Percentiles rank a stretch among this genome's conserved stretches.
These are phyloP conservation scores for Monomorium pharaonis DNA, from an alignment of 1,140 invertebrate genomes.

Conservation along the genomic window DNA sequence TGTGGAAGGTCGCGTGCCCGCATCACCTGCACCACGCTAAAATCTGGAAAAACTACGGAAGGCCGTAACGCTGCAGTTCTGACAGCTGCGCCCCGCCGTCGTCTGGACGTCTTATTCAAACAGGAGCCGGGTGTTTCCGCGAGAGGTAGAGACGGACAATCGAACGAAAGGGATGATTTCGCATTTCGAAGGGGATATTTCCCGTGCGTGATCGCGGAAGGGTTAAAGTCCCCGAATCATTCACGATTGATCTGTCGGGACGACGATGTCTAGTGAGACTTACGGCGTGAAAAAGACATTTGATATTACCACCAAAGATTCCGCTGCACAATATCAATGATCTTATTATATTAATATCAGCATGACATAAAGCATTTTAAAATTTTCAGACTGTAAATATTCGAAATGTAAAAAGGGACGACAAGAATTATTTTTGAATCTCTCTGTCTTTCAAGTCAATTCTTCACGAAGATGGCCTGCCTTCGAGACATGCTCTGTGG, in stretches of 20 bases:
- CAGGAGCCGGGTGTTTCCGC: conserved; percentile 61
- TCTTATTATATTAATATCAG: conserved; percentile 1
- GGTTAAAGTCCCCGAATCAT: conserved; percentile 58
- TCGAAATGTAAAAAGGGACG: not conserved
- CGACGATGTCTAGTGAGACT: not conserved
- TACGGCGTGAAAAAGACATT: not conserved
- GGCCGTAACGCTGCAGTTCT: not conserved
- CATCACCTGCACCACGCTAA: conserved; percentile 77
- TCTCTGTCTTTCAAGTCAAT: too few relatives aligned
- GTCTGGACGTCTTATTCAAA: conserved; percentile 79
- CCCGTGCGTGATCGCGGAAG: conserved; percentile 65
- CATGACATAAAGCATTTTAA: not conserved
- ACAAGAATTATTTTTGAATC: not conserved
- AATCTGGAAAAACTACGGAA: conserved; percentile 76
- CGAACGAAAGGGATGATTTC: conserved; percentile 57
- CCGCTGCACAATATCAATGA: not conserved
- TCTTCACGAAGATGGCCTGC: too few relatives aligned
- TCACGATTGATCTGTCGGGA: not conserved
- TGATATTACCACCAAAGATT: not conserved
- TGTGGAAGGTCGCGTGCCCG: conserved; percentile 77
- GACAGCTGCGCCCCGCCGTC: conserved; percentile 68
- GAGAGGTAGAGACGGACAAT: conserved; percentile 9
- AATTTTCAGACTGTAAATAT: not conserved
- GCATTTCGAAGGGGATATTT: conserved; percentile 66
- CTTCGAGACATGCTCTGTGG: too few relatives aligned